Percentiles rank a stretch among this genome's conserved stretches.
Evolutionary conservation across 1,140 invertebrate genomes (phyloP).

Genomic region (Homalodisca vitripennis): DNA sequence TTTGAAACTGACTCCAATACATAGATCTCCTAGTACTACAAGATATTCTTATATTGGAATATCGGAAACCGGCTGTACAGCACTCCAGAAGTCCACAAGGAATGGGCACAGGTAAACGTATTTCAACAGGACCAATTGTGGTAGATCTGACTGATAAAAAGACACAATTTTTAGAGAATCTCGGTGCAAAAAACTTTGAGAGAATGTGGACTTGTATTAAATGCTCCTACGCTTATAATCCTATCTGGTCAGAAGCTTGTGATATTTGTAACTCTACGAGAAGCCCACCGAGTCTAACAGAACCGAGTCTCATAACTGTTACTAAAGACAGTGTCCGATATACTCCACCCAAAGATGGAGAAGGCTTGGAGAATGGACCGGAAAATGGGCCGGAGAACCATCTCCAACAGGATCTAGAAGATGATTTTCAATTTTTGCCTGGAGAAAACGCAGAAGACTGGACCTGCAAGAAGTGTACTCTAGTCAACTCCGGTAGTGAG

Average conservation of each 20-base stretch:
- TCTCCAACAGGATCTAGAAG: constrained; percentile 52
- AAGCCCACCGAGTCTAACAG: constrained; percentile 61
- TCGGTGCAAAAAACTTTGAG: constrained; percentile 49
- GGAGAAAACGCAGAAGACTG: constrained; percentile 55
- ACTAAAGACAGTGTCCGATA: constrained; percentile 59
- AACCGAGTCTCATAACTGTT: constrained; percentile 66
- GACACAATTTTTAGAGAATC: constrained; percentile 32
- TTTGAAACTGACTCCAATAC: constrained; percentile 37
- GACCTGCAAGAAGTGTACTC: constrained; percentile 85
- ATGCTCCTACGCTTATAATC: constrained; percentile 86
- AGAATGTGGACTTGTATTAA: constrained; percentile 85
- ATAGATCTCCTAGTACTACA: constrained; percentile 34
- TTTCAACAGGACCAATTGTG: constrained; percentile 18
- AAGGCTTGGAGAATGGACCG: neutral
- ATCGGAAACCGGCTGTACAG: constrained; percentile 48
- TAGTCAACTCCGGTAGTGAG: constrained; percentile 69
- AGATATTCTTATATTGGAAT: constrained; percentile 62
- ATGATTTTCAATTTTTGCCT: constrained; percentile 52
- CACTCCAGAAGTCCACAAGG: constrained; percentile 45
- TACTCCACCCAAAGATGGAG: constrained; percentile 50
- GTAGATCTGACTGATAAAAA: constrained; percentile 28
- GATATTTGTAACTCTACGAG: constrained; percentile 73
- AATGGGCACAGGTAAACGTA: no score
- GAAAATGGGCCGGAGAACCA: constrained; percentile 32
- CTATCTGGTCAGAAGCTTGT: constrained; percentile 71